Conservation (phyloP, 2,113 vertebrate genomes). For the Mungos mungo region DNA sequence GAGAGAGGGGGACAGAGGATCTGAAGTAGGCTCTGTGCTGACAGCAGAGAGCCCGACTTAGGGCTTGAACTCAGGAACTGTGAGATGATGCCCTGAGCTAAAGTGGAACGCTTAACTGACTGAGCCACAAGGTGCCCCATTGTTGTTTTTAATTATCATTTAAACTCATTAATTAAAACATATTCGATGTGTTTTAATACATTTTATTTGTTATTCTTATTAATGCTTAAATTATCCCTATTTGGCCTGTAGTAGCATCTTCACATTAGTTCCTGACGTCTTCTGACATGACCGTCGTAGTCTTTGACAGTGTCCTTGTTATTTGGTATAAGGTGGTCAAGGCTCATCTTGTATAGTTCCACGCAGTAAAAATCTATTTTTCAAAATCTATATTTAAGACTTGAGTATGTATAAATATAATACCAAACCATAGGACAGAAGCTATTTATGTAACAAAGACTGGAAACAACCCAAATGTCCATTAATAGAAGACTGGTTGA, state of each 20-base stretch:
- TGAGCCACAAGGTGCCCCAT: too few relatives aligned
- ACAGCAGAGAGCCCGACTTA: too few relatives aligned
- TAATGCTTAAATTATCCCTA: neutral
- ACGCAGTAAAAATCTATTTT: neutral
- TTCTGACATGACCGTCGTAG: neutral
- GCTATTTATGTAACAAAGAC: neutral
- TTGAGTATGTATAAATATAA: neutral
- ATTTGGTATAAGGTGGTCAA: neutral
- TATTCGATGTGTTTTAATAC: neutral
- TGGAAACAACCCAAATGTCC: neutral
- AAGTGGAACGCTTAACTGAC: too few relatives aligned
- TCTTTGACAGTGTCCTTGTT: neutral
- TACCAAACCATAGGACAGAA: neutral
- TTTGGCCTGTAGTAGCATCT: neutral
- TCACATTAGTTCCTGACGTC: neutral
- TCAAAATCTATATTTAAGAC: conserved; percentile 34
- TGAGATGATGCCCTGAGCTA: too few relatives aligned
- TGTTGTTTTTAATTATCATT: neutral
- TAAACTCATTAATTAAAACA: neutral
- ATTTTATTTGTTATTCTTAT: neutral
- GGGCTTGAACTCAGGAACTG: too few relatives aligned
- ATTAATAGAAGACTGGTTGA: neutral
- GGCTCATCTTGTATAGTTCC: neutral
- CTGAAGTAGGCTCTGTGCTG: too few relatives aligned
- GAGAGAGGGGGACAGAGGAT: too few relatives aligned